Percentiles rank a stretch among this genome's conserved stretches.
Conservation (phyloP, 2,888 invertebrate species). For the Deilephila porcellus region DNA sequence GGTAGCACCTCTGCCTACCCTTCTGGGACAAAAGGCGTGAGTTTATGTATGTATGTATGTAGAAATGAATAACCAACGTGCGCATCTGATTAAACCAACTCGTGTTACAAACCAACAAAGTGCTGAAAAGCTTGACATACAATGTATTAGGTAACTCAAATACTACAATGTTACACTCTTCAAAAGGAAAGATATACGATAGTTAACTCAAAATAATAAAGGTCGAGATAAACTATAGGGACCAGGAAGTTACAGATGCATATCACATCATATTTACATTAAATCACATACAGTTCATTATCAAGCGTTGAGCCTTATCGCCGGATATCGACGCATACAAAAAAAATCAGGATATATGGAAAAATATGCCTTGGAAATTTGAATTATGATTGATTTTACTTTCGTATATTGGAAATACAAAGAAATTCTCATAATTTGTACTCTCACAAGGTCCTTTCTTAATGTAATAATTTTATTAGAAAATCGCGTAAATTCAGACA, state of each 20-base stretch:
- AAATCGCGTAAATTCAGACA: not conserved
- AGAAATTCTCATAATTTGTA: not conserved
- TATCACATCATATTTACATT: constrained; percentile 6
- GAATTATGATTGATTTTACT: not conserved
- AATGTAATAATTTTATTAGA: not conserved
- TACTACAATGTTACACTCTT: not conserved
- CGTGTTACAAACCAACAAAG: no score
- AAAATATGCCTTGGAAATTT: not conserved
- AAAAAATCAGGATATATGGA: not conserved
- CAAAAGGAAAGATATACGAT: not conserved
- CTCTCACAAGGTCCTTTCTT: no score
- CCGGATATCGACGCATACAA: not conserved
- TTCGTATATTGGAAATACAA: not conserved
- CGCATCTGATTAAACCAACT: no score
- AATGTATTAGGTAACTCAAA: no score
- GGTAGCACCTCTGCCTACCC: no score
- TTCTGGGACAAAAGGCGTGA: no score
- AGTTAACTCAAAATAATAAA: not conserved
- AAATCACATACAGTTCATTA: not conserved
- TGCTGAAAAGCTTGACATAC: no score
- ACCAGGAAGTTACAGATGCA: constrained; percentile 9
- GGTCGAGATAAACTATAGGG: not conserved
- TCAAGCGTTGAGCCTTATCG: not conserved
- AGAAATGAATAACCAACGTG: no score
- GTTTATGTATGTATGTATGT: no score